A percentile compares a stretch with the other conserved stretches of the same genome.
Evolutionary conservation across 2,888 invertebrate genomes (phyloP).

Genomic region (Neoaliturus tenellus): DNA sequence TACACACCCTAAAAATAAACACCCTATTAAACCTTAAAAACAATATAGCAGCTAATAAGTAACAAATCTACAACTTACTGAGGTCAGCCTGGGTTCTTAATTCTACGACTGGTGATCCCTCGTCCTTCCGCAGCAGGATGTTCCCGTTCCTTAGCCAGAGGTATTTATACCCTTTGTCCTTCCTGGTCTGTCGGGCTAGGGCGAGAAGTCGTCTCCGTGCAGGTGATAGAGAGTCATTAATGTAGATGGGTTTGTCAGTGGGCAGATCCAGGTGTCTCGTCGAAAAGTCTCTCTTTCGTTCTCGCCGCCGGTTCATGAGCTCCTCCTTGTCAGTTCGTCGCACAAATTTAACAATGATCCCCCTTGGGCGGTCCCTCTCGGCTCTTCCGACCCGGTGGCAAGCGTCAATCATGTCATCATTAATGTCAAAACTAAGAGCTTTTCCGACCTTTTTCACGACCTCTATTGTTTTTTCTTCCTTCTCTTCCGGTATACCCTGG

Average conservation of each 20-base stretch:
- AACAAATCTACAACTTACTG: too few relatives aligned
- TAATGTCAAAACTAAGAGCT: not conserved
- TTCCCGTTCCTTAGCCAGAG: slow-evolving; percentile 44
- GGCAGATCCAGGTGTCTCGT: slow-evolving; percentile 27
- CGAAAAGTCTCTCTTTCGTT: slow-evolving; percentile 22
- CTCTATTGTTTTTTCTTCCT: not conserved
- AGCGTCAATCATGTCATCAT: slow-evolving; percentile 2
- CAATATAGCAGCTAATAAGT: too few relatives aligned
- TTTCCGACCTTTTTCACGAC: slow-evolving; percentile 13
- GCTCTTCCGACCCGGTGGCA: slow-evolving; percentile 10
- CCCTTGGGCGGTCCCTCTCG: not conserved
- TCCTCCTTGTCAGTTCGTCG: slow-evolving; percentile 33
- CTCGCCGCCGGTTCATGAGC: not conserved
- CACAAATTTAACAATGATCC: slow-evolving; percentile 33
- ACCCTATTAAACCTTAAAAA: too few relatives aligned
- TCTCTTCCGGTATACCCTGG: slow-evolving; percentile 17
- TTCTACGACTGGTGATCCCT: not conserved
- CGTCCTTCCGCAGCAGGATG: slow-evolving; percentile 47
- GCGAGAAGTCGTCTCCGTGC: not conserved
- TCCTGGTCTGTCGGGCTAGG: slow-evolving; percentile 20
- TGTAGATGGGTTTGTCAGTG: not conserved
- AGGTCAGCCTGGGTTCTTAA: too few relatives aligned
- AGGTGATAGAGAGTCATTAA: slow-evolving; percentile 41
- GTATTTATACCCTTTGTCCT: slow-evolving; percentile 43
- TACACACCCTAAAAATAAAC: too few relatives aligned